phyloP scores from a whole-genome alignment of 2,797 vertebrate species.

The Cygnus olor region DNA sequence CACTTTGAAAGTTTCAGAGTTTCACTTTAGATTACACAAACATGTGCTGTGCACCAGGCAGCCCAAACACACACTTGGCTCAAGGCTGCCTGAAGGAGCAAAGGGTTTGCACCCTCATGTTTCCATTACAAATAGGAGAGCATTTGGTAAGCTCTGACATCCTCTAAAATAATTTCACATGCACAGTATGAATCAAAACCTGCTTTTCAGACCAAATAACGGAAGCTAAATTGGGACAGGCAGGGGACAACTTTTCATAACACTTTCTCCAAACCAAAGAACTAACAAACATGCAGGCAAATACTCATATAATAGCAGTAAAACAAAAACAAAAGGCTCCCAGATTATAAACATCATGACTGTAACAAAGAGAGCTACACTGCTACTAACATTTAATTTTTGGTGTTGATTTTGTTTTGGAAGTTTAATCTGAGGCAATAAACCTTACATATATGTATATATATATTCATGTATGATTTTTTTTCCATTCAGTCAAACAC shows the following conservation, averaged over 20 bases:
- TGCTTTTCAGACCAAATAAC: background rate
- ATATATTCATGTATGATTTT: background rate
- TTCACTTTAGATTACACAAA: background rate
- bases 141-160: background rate
- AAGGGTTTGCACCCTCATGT: background rate
- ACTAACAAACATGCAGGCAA: background rate
- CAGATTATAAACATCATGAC: background rate
- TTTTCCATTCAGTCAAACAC: background rate
- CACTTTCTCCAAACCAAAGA: background rate
- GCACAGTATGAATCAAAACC: background rate
- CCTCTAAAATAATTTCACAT: background rate
- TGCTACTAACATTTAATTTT: accelerated
- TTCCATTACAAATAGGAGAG: background rate
- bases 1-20: background rate
- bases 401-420: background rate
- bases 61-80: background rate
- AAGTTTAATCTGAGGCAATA: background rate
- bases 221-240: background rate
- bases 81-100: background rate
- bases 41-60: accelerated
- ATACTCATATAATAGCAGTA: background rate
- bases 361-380: background rate
- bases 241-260: background rate
- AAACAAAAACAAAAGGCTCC: background rate
- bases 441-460: background rate